These are phyloP conservation scores for Cyanocitta stelleri DNA, from an alignment of 2,113 vertebrate genomes.

Conservation along the genomic window DNA sequence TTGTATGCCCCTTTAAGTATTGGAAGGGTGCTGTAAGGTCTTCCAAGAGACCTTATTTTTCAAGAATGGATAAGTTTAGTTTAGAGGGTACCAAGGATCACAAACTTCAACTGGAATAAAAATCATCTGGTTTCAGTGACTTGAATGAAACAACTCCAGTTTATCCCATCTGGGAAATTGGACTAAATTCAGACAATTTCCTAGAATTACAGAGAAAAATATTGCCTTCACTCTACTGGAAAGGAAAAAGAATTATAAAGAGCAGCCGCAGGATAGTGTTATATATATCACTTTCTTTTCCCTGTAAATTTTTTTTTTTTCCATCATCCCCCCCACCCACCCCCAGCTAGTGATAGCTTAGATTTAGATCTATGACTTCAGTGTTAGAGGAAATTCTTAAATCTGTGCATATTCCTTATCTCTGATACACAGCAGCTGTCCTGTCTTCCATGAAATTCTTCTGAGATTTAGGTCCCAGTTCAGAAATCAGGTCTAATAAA, in stretches of 20 bases:
- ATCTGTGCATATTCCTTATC: background rate
- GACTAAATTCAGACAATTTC: background rate
- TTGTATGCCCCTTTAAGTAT: background rate
- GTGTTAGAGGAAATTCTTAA: background rate
- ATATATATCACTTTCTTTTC: background rate
- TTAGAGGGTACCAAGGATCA: background rate
- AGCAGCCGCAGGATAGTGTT: background rate
- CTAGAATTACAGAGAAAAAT: background rate
- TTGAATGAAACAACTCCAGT: background rate
- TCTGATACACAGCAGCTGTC: background rate
- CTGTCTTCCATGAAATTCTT: background rate
- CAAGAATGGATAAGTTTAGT: background rate
- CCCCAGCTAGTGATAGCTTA: background rate
- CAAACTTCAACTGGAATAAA: background rate
- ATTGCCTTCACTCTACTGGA: background rate
- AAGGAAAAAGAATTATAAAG: background rate
- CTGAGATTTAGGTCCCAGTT: background rate
- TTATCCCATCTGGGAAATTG: background rate
- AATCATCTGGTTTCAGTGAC: background rate
- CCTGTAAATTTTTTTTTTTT: background rate
- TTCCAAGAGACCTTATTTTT: background rate
- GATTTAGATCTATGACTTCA: background rate
- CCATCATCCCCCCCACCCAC: background rate
- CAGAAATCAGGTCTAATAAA: background rate
- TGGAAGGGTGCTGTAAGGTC: background rate